Evolutionary conservation across 2,797 vertebrate genomes (phyloP).

Genomic region (Syngnathus rostellatus): DNA sequence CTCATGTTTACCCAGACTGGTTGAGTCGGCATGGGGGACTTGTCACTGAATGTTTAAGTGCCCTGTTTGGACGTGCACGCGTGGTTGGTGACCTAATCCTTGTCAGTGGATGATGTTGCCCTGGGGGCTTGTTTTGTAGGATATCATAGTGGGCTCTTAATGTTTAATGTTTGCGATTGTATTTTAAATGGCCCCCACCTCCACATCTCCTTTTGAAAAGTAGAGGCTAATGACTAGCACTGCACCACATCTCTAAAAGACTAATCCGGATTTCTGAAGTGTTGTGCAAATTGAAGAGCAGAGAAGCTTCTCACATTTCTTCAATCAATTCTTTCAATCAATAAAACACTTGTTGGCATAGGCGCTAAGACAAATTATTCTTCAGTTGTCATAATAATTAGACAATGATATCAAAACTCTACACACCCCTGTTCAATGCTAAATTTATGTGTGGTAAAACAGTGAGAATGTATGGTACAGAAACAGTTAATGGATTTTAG

Average conservation of each 20-base stretch:
- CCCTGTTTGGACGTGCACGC: slow-evolving; percentile 33
- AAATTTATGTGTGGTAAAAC: not conserved
- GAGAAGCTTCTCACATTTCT: not conserved
- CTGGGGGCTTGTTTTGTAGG: slow-evolving; percentile 62
- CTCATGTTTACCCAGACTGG: slow-evolving; percentile 20
- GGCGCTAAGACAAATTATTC: not conserved
- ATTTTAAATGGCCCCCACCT: slow-evolving; percentile 63
- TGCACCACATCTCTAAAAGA: slow-evolving; percentile 49
- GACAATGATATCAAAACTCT: not conserved
- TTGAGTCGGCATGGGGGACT: slow-evolving; percentile 42
- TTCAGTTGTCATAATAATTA: not conserved
- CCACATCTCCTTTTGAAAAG: slow-evolving; percentile 65
- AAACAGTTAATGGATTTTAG: not conserved
- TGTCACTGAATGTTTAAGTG: slow-evolving; percentile 61
- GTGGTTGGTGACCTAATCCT: slow-evolving; percentile 44
- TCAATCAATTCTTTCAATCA: not conserved
- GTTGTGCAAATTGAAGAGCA: slow-evolving; percentile 41
- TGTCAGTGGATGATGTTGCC: slow-evolving; percentile 52
- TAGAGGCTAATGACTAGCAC: slow-evolving; percentile 66
- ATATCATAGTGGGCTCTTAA: slow-evolving; percentile 66
- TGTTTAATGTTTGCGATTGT: slow-evolving; percentile 68
- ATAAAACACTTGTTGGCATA: not conserved
- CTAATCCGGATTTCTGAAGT: slow-evolving; percentile 53
- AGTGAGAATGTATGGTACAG: too few relatives aligned
- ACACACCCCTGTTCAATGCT: not conserved